Evolutionary conservation across 1,140 invertebrate species (phyloP).

Genomic region (Penaeus chinensis): DNA sequence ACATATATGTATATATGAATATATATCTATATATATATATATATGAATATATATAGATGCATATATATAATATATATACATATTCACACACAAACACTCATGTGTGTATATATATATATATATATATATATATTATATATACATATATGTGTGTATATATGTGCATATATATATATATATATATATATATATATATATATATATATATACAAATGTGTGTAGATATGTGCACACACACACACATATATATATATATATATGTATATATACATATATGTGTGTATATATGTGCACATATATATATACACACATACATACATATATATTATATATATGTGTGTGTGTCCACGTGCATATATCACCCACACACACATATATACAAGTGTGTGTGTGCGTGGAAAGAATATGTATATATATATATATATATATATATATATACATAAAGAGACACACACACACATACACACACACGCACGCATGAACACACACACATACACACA

Average conservation of each 20-base stretch:
- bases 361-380: neutral
- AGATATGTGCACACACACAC: neutral
- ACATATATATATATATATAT: neutral
- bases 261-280: neutral
- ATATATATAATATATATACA: neutral
- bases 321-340: neutral
- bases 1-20: neutral
- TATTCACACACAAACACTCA: neutral
- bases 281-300: neutral
- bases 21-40: neutral
- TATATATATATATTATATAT: neutral
- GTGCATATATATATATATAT: neutral
- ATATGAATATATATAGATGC: no score
- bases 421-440: no score
- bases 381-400: neutral
- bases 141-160: neutral
- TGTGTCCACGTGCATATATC: neutral
- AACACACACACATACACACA: neutral
- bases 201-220: neutral
- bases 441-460: neutral
- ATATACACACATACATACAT: neutral
- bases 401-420: neutral
- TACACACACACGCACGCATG: neutral
- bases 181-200: slow-evolving; percentile 6
- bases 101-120: neutral